A percentile compares a stretch with the other conserved stretches of the same genome.
phyloP scores from a whole-genome alignment of 2,113 vertebrate genomes.

The Etheostoma cragini region DNA sequence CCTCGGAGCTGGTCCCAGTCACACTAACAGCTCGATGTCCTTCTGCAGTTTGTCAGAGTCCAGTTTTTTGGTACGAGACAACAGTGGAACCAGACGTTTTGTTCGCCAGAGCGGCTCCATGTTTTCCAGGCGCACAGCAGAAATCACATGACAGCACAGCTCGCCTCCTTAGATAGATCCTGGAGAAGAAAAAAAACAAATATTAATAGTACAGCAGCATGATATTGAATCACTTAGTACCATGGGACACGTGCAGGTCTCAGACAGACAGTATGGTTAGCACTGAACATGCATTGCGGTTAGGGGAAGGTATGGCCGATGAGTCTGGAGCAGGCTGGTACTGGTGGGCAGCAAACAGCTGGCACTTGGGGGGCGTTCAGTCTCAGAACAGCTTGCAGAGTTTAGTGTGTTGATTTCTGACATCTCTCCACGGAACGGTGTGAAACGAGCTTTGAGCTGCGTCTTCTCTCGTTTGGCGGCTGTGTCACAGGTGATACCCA shows the following conservation, averaged over 20 bases:
- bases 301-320: neutral
- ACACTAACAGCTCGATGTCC: neutral
- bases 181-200: slow-evolving; percentile 41
- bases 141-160: slow-evolving; percentile 85
- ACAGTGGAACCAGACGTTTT: neutral
- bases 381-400: too few relatives aligned
- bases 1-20: neutral
- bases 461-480: too few relatives aligned
- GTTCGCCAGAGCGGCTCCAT: neutral
- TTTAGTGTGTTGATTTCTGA: too few relatives aligned
- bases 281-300: neutral
- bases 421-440: too few relatives aligned
- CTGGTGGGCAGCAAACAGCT: neutral
- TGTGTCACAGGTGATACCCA: too few relatives aligned
- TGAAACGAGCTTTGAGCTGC: too few relatives aligned
- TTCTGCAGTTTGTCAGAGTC: neutral
- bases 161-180: slow-evolving; percentile 77
- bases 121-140: neutral
- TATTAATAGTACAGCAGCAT: neutral
- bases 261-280: neutral
- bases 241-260: neutral
- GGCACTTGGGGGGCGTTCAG: too few relatives aligned
- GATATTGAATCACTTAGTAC: neutral
- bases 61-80: neutral
- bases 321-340: neutral